Base-by-base conservation (phyloP, 2,888 invertebrate genomes). In the Suillia variegata region DNA sequence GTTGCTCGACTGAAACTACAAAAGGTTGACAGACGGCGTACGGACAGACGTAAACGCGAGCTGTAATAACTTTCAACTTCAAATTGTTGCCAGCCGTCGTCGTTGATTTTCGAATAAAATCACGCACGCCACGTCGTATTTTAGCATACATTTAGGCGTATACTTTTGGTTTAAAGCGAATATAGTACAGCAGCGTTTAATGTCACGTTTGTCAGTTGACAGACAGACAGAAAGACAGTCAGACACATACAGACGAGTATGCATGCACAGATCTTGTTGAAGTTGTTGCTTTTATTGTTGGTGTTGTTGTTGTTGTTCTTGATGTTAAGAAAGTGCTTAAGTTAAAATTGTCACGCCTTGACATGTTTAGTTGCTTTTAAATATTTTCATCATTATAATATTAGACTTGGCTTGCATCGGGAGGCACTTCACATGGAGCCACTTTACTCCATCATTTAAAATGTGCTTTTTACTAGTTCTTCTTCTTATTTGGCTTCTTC, bases 261-360 rank as follows among this genome's bases (percentile, higher is more conserved):
- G n/a, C n/a, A n/a, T n/a, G n/a, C n/a, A n/a, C n/a, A n/a, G n/a
- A n/a, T n/a, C n/a, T n/a, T n/a, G n/a, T n/a, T n/a, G n/a, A n/a
- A n/a, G 47, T 61, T 58, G 56, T 57, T 54, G 42, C 22, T 49
- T 54, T 54, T 51, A 54, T 38, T 56, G 63, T 42, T 56, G 45
- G 24, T 34, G 56, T 15, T 62, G 56, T 56, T 66, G 60, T n/a
- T n/a, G n/a, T n/a, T n/a, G n/a, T n/a, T n/a, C n/a, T n/a, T n/a
- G n/a, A n/a, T n/a, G n/a, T n/a, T n/a, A n/a, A n/a, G n/a, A n/a
- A n/a, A n/a, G 31, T 31, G 31, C 31, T 31, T 8, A 31, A 31
- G 31, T 31, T 31, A 54, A 61, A 66, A 66, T 64, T 66, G 71
- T 69, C 73, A 70, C 71, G 69, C 70, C 12, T 31, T 12, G 12